phyloP scores from a whole-genome alignment of 2,113 vertebrate genomes.

The Lophura nycthemera region DNA sequence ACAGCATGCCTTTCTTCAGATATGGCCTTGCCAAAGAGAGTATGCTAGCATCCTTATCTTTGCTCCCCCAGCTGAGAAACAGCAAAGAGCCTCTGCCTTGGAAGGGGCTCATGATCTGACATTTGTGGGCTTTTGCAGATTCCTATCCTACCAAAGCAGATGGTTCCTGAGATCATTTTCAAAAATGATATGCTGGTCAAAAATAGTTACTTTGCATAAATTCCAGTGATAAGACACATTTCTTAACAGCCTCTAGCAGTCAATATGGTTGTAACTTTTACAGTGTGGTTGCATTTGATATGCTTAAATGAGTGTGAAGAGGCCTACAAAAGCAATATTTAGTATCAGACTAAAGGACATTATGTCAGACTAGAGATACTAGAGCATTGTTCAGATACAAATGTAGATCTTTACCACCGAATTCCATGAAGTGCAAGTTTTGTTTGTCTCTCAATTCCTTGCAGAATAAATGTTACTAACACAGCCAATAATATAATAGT shows the following conservation, averaged over 20 bases:
- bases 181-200: background rate
- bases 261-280: background rate
- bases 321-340: background rate
- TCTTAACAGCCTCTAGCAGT: background rate
- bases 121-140: background rate
- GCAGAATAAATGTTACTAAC: background rate
- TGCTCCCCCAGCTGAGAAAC: background rate
- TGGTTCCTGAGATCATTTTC: background rate
- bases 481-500: background rate
- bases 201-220: background rate
- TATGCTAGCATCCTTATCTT: background rate
- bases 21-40: fast-evolving
- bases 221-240: background rate
- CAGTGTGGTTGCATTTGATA: background rate
- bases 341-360: background rate
- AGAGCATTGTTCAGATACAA: background rate
- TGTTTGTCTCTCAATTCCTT: background rate
- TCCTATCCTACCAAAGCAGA: background rate
- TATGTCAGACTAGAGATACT: background rate
- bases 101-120: background rate
- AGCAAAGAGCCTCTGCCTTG: background rate
- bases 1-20: background rate
- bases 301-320: background rate
- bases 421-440: background rate
- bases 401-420: background rate